Evolutionary conservation across 2,113 vertebrate genomes (phyloP).

Genomic region (Chaetorhynchus papuensis): DNA sequence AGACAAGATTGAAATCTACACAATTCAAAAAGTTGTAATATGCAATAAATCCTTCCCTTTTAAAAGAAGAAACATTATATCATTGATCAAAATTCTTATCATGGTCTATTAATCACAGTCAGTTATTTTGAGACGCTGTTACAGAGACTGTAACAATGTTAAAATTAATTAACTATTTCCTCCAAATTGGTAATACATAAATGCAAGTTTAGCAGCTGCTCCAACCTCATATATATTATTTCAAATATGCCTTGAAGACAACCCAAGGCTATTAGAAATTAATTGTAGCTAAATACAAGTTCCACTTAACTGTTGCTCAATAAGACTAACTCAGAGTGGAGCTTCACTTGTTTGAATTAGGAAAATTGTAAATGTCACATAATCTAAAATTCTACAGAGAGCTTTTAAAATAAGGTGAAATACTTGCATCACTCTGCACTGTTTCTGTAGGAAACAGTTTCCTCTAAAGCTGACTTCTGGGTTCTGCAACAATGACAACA

Average conservation of each 20-base stretch:
- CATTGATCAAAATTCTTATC: conserved; percentile 73
- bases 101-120: conserved; percentile 69
- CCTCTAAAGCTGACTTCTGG: not conserved
- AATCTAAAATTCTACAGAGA: not conserved
- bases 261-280: conserved; percentile 48
- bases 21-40: conserved; percentile 69
- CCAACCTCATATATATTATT: conserved; percentile 46
- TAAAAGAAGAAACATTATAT: conserved; percentile 51
- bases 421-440: not conserved
- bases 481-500: not conserved
- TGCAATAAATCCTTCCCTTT: conserved; percentile 61
- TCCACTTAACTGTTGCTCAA: conserved; percentile 38
- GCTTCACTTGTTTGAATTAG: not conserved
- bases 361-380: conserved; percentile 17
- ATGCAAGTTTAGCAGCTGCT: conserved; percentile 60
- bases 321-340: not conserved
- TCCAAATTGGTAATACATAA: conserved; percentile 59
- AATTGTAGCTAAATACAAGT: conserved; percentile 30
- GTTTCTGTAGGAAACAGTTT: not conserved
- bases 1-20: conserved; percentile 71
- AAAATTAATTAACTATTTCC: conserved; percentile 74
- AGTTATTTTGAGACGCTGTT: conserved; percentile 71
- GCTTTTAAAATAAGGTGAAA: not conserved
- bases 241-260: conserved; percentile 30
- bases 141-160: conserved; percentile 68